Percentiles rank a stretch among this genome's conserved stretches.
Conservation (phyloP, 2,797 vertebrate genomes). For the Macrochelys suwanniensis region DNA sequence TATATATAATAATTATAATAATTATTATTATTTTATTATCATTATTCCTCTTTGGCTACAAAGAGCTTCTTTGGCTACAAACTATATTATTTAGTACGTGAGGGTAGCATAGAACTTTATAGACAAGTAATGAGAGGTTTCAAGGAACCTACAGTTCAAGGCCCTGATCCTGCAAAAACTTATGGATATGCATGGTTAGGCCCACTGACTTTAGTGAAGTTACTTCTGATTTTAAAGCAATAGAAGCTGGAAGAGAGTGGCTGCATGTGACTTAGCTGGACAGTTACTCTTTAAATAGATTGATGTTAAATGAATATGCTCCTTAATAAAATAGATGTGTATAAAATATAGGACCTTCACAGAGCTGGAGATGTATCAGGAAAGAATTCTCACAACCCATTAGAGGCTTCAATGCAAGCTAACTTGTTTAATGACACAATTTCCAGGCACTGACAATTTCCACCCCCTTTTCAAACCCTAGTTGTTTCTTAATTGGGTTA, state of each 20-base stretch:
- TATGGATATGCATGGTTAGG: not conserved
- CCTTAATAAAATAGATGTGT: not conserved
- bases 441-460: not conserved
- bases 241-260: not conserved
- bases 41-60: too few relatives aligned
- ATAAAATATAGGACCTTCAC: not conserved
- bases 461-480: not conserved
- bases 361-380: not conserved
- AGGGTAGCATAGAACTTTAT: not conserved
- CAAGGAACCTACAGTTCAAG: not conserved
- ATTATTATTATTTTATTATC: too few relatives aligned
- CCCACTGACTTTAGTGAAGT: not conserved
- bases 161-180: rapidly evolving
- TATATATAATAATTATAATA: too few relatives aligned
- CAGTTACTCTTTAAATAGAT: not conserved
- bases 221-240: not conserved
- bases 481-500: not conserved
- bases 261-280: not conserved
- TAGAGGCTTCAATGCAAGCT: not conserved
- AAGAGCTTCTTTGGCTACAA: too few relatives aligned
- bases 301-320: not conserved
- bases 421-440: not conserved
- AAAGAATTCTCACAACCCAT: not conserved
- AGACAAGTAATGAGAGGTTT: not conserved
- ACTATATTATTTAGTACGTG: not conserved